These are phyloP conservation scores for Gambusia yucatana DNA, from an alignment of 2,797 vertebrate species.

Conservation along the genomic window DNA sequence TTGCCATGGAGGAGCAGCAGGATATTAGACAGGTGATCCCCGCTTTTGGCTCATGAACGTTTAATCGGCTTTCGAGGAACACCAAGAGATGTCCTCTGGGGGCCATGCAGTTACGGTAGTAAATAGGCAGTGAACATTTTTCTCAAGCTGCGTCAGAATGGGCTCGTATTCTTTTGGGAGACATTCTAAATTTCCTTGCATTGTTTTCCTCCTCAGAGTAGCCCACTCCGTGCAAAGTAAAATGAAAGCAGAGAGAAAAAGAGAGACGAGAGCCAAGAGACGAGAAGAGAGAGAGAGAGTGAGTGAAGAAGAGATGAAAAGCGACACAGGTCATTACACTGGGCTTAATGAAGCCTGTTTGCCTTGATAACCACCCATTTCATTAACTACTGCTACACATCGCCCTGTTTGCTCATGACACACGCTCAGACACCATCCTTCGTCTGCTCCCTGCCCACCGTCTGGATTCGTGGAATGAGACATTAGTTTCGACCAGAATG, in stretches of 20 bases:
- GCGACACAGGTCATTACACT: slow-evolving; percentile 70
- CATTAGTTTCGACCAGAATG: slow-evolving; percentile 55
- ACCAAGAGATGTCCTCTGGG: neutral
- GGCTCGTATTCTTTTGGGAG: neutral
- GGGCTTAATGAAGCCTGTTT: slow-evolving; percentile 70
- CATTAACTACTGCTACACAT: slow-evolving; percentile 57
- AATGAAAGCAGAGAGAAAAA: slow-evolving; percentile 3
- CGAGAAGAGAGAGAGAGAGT: neutral
- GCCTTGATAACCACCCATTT: slow-evolving; percentile 68
- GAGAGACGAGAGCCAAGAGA: neutral
- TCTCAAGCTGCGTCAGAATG: neutral
- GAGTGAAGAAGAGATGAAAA: slow-evolving; percentile 42
- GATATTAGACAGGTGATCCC: neutral
- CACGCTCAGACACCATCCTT: slow-evolving; percentile 13
- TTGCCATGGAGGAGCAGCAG: neutral
- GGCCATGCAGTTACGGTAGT: neutral
- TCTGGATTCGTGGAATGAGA: slow-evolving; percentile 50
- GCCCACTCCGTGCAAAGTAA: neutral
- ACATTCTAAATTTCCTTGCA: neutral
- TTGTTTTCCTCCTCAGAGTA: neutral
- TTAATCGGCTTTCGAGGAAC: neutral
- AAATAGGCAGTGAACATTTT: neutral
- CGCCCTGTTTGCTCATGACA: slow-evolving; percentile 39
- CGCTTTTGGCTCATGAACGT: neutral
- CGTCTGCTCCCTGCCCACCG: slow-evolving; percentile 19